Evolutionary conservation across 92 coral and sea anemone species (phyloP), one percentile per base, ranked within the genome.

Genomic region (Phenganax marumi): DNA sequence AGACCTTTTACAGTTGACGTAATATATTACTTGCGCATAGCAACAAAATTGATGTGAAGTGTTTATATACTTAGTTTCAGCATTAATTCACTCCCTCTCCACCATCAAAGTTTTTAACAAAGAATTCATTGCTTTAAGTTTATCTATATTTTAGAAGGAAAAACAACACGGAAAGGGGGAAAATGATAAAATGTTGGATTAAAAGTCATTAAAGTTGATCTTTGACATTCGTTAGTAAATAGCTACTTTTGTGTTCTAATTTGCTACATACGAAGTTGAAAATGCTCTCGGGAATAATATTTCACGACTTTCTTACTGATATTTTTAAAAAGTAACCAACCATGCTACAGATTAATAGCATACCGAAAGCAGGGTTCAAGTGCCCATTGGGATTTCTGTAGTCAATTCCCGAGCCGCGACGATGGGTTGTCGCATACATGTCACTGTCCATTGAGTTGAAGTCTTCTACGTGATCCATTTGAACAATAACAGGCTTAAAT

Each of bases 301-400:
- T 33, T 33, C 5, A 33, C 43, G 43, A 33, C 43, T 33, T 33
- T 33, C n/a, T 33, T 33, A 33, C 43, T 33, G 43, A 33, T 33
- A 33, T 33, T 33, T 33, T 33, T 33, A 33, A 33, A 33, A 33
- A 33, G 43, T 33, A 33, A 33, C 43, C 43, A 33, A 33, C 43
- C 43, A 33, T 33, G 43, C 5, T 18, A 69, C 11, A 10, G 13
- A 24, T 14, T 24, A 8, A 53, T 12, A 16, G 18, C 81, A 53
- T 57, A 77, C 81, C 81, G 25, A 77, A 77, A 14, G 69, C 81
- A 1, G 68, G 69, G 46, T 77, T 77, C 18, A 57, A 21, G 12
- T 74, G 48, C 10, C 79, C 62, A 10, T n/a, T 21, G 19, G 58
- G 79, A 74, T 12, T 14, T 74, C 39, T 53, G 13, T 74, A 63